These are phyloP conservation scores for Trypoxylon attenuatum DNA, from an alignment of 2,888 invertebrate species.

Conservation along the genomic window DNA sequence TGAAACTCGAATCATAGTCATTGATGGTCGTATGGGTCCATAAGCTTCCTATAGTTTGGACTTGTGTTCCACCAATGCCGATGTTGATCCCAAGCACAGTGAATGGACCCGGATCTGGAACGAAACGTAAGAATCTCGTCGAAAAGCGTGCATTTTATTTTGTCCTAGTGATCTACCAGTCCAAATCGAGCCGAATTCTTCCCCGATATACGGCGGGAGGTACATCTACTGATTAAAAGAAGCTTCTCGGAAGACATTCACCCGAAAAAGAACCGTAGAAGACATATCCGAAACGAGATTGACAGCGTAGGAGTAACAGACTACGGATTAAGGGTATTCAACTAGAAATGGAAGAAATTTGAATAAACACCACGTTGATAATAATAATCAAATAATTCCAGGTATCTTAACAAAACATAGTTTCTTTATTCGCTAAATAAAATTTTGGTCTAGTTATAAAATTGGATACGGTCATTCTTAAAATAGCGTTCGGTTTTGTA, in stretches of 20 bases:
- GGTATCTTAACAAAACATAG: too few relatives aligned
- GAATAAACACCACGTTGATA: too few relatives aligned
- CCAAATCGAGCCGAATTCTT: conserved; percentile 4
- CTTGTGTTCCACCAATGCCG: conserved; percentile 14
- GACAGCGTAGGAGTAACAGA: not conserved
- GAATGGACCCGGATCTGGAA: conserved; percentile 29
- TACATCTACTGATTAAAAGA: too few relatives aligned
- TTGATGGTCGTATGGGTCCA: conserved; percentile 15
- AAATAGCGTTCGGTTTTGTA: too few relatives aligned
- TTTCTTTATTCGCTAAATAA: too few relatives aligned
- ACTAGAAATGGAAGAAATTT: too few relatives aligned
- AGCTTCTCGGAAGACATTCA: too few relatives aligned
- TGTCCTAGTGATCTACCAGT: conserved; percentile 10
- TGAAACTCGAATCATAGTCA: conserved; percentile 11
- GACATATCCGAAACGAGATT: not conserved
- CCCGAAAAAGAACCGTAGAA: too few relatives aligned
- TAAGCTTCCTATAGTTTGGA: conserved; percentile 2
- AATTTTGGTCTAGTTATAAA: too few relatives aligned
- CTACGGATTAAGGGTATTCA: too few relatives aligned
- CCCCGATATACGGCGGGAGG: not conserved
- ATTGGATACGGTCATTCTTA: too few relatives aligned
- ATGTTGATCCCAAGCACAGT: conserved; percentile 31
- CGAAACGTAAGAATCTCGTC: conserved; percentile 29
- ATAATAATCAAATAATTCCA: too few relatives aligned
- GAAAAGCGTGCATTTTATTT: conserved; percentile 5